Conservation (phyloP, 2,797 vertebrate species). For the Lagocephalus sceleratus region DNA sequence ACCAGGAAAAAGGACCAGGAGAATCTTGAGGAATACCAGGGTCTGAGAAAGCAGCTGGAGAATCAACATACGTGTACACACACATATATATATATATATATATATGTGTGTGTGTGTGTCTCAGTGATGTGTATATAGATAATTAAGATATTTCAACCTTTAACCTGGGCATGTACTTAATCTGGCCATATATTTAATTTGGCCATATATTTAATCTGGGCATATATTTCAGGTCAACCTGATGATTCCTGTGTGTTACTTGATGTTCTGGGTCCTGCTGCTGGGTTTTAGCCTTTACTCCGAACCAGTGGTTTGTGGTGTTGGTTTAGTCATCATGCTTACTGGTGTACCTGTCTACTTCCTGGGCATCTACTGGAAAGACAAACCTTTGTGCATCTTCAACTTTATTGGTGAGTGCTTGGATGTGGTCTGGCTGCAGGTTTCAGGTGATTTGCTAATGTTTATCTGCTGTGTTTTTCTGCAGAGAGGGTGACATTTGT, state of each 20-base stretch:
- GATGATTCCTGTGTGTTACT: conserved; percentile 86
- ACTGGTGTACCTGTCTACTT: conserved; percentile 96
- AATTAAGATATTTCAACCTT: too few relatives aligned
- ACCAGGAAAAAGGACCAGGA: too few relatives aligned
- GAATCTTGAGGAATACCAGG: too few relatives aligned
- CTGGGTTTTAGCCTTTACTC: conserved; percentile 96
- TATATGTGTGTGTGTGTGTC: too few relatives aligned
- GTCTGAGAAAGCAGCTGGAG: too few relatives aligned
- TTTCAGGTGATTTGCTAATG: neutral
- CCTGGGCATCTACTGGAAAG: conserved; percentile 90
- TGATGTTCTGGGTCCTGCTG: conserved; percentile 93
- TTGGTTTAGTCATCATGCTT: conserved; percentile 92
- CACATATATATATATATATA: too few relatives aligned
- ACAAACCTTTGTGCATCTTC: conserved; percentile 93
- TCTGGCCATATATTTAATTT: neutral
- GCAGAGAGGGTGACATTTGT: conserved; percentile 84
- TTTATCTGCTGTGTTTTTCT: conserved; percentile 17
- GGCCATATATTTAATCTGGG: neutral
- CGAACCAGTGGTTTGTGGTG: conserved; percentile 91
- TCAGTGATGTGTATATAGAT: too few relatives aligned
- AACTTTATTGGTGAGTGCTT: conserved; percentile 83
- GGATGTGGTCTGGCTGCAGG: neutral
- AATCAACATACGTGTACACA: too few relatives aligned
- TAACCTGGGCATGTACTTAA: too few relatives aligned
- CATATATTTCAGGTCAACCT: conserved; percentile 82